Base-by-base conservation (phyloP, 2,888 invertebrate species). In the Netelia melanura region DNA sequence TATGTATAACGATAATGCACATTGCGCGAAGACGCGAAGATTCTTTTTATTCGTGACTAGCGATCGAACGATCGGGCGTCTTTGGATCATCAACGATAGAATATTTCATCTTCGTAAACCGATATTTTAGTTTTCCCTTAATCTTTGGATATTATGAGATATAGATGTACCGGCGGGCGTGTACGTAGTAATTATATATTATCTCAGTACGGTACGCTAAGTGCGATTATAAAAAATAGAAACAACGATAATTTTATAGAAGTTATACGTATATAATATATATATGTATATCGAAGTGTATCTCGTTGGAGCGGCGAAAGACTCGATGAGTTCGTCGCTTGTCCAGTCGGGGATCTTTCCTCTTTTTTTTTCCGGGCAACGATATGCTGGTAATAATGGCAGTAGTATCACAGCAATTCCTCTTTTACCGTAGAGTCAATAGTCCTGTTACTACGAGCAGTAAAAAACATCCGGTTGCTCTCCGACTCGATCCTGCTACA, bases 401-500 rank as follows among this genome's bases (percentile, higher is more conserved):
- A 21, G 68, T 48, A 21, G 58, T 62, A 65, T 70, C 52, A 54
- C 23, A 48, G 38, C 44, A 68, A 52, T 65, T 48, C 43, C 48
- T 74, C 72, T 82, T 84, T 79, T 84, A 86, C 84, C 86, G 86
- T 67, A 86, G 67, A 74, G 75, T 84, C 81, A 86, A 74, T 17
- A 86, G 67, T 65, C 84, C 86, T 62, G 84, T 74, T 58, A 86
- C 71, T 9, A 83, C 68, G 23, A 85, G 76, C 23, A 84, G 58
- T 48, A 85, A 64, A 68, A 70, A 38, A 56, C 81, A 81, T 56
- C 80, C 79, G 48, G 85, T 79, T 25, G 91, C 90, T 77, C 91
- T 90, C 79, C 90, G 91, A 85, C 94, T 91, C 79, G 93, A 92
- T 68, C 93, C 92, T 78, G 94, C 93, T 93, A 92, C 83, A 92